These are phyloP conservation scores for Microtus ochrogaster DNA, from an alignment of 2,113 vertebrate species.

Conservation along the genomic window DNA sequence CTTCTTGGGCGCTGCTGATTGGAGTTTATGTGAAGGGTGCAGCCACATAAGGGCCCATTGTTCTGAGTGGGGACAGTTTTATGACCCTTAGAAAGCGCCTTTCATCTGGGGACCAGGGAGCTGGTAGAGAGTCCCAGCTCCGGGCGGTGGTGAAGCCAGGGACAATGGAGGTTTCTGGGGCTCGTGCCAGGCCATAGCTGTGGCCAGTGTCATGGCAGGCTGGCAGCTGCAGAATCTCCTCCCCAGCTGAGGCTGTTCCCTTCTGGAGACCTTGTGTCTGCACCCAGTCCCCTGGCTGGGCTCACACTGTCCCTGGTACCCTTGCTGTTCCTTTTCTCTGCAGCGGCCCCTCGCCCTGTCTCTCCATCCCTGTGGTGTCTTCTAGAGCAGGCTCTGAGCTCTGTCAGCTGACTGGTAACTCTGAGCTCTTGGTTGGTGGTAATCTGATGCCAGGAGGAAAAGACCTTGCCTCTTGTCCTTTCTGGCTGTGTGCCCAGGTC, in stretches of 20 bases:
- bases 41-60: constrained; percentile 76
- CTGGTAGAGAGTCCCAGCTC: constrained; percentile 55
- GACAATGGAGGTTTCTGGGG: constrained; percentile 65
- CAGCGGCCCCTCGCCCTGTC: not conserved
- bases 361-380: not conserved
- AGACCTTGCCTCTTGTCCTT: constrained; percentile 66
- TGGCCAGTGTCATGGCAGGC: not conserved
- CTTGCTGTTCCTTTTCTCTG: not conserved
- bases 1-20: constrained; percentile 53
- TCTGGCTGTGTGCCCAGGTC: constrained; percentile 46
- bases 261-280: not conserved
- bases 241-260: not conserved
- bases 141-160: constrained; percentile 34
- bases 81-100: constrained; percentile 77
- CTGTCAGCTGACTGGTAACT: constrained; percentile 59
- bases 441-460: constrained; percentile 63
- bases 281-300: not conserved
- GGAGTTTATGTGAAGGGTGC: constrained; percentile 70
- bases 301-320: not conserved
- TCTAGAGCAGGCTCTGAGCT: constrained; percentile 13
- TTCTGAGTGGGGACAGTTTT: constrained; percentile 63
- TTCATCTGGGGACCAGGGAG: constrained; percentile 69
- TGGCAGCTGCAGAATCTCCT: not conserved
- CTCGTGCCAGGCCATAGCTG: constrained; percentile 55
- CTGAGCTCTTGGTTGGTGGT: not conserved